Evolutionary conservation across 2,888 invertebrate species (phyloP).

Genomic region (Brachyptera risi): DNA sequence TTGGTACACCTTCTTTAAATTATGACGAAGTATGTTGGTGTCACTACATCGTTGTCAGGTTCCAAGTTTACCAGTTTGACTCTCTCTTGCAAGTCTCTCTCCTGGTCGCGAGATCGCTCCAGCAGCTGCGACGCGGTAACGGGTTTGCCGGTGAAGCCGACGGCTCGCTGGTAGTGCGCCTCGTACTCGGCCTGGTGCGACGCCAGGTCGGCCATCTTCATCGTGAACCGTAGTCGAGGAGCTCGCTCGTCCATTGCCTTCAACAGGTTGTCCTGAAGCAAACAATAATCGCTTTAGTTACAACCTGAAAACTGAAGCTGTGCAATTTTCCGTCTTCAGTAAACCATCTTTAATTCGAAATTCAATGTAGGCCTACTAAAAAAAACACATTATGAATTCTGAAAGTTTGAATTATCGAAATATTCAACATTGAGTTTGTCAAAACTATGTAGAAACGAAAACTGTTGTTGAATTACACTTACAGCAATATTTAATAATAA

Average conservation of each 20-base stretch:
- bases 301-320: neutral
- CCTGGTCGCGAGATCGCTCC: constrained; percentile 14
- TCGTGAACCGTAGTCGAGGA: constrained; percentile 19
- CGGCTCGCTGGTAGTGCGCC: constrained; percentile 10
- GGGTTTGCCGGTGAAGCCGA: constrained; percentile 19
- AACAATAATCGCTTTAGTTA: neutral
- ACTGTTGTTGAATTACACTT: too few species aligned
- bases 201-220: constrained; percentile 10
- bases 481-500: too few species aligned
- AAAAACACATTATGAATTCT: too few species aligned
- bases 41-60: too few species aligned
- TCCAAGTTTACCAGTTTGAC: neutral
- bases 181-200: constrained; percentile 5
- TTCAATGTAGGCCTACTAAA: too few species aligned
- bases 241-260: constrained; percentile 11
- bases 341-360: too few species aligned
- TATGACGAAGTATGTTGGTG: too few species aligned
- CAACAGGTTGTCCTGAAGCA: constrained; percentile 26
- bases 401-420: too few species aligned
- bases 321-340: too few species aligned
- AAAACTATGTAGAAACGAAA: too few species aligned
- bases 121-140: constrained; percentile 5
- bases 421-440: too few species aligned
- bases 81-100: neutral
- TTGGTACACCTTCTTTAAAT: too few species aligned